Conservation (phyloP, 1,140 invertebrate genomes). For the Psix sp. region DNA sequence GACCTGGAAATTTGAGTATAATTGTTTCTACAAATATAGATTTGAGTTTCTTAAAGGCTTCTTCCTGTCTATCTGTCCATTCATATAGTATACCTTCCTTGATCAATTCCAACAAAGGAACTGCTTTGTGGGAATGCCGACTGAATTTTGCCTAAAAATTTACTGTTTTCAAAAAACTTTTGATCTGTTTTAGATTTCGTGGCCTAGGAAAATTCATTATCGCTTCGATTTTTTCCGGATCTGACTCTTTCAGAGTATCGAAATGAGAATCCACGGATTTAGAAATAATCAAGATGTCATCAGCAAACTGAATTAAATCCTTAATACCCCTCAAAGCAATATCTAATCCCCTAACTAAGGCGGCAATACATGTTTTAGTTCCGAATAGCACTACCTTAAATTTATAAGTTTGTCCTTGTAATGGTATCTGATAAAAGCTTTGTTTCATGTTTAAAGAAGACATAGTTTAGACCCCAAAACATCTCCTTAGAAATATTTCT, state of each 20-base stretch:
- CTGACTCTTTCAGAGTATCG: slow-evolving; percentile 23
- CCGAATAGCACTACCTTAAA: slow-evolving; percentile 43
- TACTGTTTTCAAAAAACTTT: slow-evolving; percentile 71
- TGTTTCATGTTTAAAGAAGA: slow-evolving; percentile 63
- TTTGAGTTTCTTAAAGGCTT: no score
- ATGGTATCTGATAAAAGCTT: slow-evolving; percentile 68
- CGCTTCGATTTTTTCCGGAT: no score
- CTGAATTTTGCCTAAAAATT: slow-evolving; percentile 72
- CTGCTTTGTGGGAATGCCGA: slow-evolving; percentile 36
- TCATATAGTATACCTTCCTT: slow-evolving; percentile 16
- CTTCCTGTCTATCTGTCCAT: slow-evolving; percentile 6
- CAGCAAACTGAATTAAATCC: no score
- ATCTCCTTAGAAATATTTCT: slow-evolving; percentile 3
- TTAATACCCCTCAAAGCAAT: no score
- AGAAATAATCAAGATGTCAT: no score
- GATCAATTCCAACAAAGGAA: slow-evolving; percentile 20
- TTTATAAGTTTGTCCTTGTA: no score
- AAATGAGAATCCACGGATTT: slow-evolving; percentile 21
- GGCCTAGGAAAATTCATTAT: slow-evolving; percentile 22
- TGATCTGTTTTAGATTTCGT: slow-evolving; percentile 56
- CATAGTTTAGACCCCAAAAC: slow-evolving; percentile 35
- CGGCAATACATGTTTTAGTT: slow-evolving; percentile 61
- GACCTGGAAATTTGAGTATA: no score
- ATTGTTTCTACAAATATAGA: no score
- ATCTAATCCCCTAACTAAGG: slow-evolving; percentile 1